Evolutionary conservation across 2,113 vertebrate genomes (phyloP).

Genomic region (Mellivora capensis): DNA sequence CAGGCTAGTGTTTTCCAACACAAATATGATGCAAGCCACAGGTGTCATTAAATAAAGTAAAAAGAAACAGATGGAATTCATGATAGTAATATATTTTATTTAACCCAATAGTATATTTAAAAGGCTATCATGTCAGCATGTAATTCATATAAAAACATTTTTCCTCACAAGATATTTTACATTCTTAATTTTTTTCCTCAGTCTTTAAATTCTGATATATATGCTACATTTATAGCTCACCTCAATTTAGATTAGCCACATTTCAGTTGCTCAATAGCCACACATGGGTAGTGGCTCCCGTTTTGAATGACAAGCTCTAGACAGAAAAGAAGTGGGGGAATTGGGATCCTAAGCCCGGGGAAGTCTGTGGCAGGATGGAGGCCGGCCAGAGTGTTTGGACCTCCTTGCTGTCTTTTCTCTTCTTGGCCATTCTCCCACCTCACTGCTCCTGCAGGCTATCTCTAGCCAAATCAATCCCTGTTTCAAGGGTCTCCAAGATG

Average conservation of each 20-base stretch:
- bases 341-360: not conserved
- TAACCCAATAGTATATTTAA: not conserved
- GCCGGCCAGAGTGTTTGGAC: not conserved
- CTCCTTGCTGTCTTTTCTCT: not conserved
- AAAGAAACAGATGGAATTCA: slow-evolving; percentile 24
- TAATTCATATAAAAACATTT: not conserved
- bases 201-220: not conserved
- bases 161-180: not conserved
- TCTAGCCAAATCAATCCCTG: not conserved
- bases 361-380: not conserved
- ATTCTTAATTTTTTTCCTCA: not conserved
- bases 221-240: not conserved
- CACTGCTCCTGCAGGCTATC: not conserved
- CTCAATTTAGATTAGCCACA: not conserved
- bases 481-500: not conserved
- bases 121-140: not conserved
- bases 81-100: slow-evolving; percentile 31
- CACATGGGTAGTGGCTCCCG: accelerated
- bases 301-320: not conserved
- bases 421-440: not conserved
- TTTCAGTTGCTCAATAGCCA: not conserved
- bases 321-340: not conserved
- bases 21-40: not conserved
- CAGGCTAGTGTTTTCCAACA: not conserved
- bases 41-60: not conserved